phyloP scores from a whole-genome alignment of 2,113 vertebrate species.

The Strix aluco region DNA sequence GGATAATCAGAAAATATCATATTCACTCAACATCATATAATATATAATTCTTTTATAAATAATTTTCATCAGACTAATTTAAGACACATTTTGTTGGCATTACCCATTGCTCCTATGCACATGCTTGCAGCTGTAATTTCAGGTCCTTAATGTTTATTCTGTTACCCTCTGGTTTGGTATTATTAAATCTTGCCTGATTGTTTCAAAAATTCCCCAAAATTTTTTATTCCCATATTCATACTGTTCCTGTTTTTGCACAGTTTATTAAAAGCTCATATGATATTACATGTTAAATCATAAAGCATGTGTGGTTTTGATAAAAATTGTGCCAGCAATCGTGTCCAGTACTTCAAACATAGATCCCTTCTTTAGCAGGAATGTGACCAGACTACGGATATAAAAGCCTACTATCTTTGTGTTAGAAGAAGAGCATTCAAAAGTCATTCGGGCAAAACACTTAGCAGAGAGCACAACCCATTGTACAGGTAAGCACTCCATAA shows the following conservation, averaged over 20 bases:
- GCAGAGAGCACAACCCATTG: not conserved
- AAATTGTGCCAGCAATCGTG: not conserved
- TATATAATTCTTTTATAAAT: not conserved
- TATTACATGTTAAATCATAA: not conserved
- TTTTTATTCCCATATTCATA: not conserved
- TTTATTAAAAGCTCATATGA: not conserved
- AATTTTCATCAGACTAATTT: not conserved
- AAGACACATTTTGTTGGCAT: not conserved
- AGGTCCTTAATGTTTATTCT: not conserved
- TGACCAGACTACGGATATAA: not conserved
- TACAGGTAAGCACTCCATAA: slow-evolving; percentile 43
- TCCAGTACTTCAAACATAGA: not conserved
- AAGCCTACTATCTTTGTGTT: not conserved
- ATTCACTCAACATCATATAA: not conserved
- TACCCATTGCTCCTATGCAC: not conserved
- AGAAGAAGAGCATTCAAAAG: not conserved
- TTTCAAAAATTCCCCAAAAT: not conserved
- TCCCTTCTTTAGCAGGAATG: not conserved
- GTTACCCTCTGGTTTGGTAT: not conserved
- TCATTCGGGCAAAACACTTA: not conserved
- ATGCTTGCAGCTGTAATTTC: not conserved
- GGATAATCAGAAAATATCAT: not conserved
- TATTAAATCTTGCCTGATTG: not conserved
- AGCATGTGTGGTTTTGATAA: not conserved
- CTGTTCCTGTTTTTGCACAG: not conserved